These are phyloP conservation scores for Telmatherina bonti DNA, from an alignment of 2,797 vertebrate genomes.

Conservation along the genomic window DNA sequence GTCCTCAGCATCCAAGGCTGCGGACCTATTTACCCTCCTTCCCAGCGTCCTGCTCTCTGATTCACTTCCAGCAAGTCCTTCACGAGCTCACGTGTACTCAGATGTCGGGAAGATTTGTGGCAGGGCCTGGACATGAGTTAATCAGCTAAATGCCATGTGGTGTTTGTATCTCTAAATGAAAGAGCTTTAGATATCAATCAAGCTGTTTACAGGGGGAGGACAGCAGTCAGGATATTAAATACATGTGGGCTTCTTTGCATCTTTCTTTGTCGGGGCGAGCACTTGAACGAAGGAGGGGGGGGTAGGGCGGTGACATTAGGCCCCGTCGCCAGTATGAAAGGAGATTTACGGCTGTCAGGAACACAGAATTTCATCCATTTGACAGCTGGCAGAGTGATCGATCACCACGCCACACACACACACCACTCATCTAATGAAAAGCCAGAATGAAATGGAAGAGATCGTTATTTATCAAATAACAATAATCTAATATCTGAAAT, in stretches of 20 bases:
- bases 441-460: conserved; percentile 23
- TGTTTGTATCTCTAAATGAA: conserved; percentile 47
- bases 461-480: conserved; percentile 60
- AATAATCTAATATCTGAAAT: conserved; percentile 44
- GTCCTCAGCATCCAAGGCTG: conserved; percentile 14
- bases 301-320: conserved; percentile 47
- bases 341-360: conserved; percentile 69
- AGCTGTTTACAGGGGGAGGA: conserved; percentile 28
- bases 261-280: conserved; percentile 37
- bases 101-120: conserved; percentile 53
- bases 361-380: conserved; percentile 65
- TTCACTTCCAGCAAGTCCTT: conserved; percentile 57
- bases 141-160: conserved; percentile 51
- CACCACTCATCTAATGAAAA: conserved; percentile 55
- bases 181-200: conserved; percentile 64
- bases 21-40: conserved; percentile 32
- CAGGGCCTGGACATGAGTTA: conserved; percentile 30
- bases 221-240: conserved; percentile 33
- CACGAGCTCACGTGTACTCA: conserved; percentile 14
- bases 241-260: conserved; percentile 29
- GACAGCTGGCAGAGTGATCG: conserved; percentile 68
- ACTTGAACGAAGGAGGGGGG: not conserved
- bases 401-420: conserved; percentile 47
- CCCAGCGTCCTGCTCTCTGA: conserved; percentile 42
- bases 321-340: conserved; percentile 45